Conservation (phyloP, 1,140 invertebrate genomes). For the Tribolium castaneum region DNA sequence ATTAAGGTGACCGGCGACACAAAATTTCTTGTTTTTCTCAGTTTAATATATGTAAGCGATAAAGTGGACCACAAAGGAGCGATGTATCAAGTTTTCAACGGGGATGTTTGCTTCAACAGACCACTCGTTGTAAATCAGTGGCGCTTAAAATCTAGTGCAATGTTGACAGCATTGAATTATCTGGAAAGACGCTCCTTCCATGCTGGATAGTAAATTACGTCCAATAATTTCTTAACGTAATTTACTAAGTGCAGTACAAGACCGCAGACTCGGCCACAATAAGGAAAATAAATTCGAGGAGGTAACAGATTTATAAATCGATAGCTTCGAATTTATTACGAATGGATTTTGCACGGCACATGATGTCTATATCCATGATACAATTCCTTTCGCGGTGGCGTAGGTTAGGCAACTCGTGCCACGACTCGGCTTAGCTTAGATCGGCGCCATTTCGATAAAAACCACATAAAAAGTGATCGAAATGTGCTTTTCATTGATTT, state of each 20-base stretch:
- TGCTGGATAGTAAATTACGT: conserved; percentile 23
- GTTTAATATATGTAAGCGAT: conserved; percentile 1
- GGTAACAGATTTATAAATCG: conserved; percentile 32
- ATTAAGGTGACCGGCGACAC: not conserved
- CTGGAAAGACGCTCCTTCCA: conserved; percentile 27
- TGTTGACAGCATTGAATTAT: conserved; percentile 35
- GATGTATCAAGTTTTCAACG: not conserved
- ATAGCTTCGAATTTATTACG: conserved; percentile 33
- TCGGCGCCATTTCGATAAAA: not conserved
- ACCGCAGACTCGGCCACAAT: conserved; percentile 32
- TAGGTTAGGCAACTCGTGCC: conserved; percentile 5
- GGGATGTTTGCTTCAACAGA: conserved; percentile 9
- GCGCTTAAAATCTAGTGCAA: conserved; percentile 35
- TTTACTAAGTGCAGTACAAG: conserved; percentile 35
- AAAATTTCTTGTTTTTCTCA: conserved; percentile 14
- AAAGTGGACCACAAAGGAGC: not conserved
- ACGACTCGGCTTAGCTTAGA: not conserved
- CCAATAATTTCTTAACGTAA: conserved; percentile 36
- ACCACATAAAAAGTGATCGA: not conserved
- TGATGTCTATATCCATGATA: conserved; percentile 20
- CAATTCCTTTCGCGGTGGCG: not conserved
- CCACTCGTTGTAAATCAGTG: conserved; percentile 33
- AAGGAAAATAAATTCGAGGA: conserved; percentile 23
- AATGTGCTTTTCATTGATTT: no score
- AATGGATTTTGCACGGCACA: conserved; percentile 6